Base-by-base conservation (phyloP, 1,140 invertebrate genomes). In the Pseudomyrmex pallidus region DNA sequence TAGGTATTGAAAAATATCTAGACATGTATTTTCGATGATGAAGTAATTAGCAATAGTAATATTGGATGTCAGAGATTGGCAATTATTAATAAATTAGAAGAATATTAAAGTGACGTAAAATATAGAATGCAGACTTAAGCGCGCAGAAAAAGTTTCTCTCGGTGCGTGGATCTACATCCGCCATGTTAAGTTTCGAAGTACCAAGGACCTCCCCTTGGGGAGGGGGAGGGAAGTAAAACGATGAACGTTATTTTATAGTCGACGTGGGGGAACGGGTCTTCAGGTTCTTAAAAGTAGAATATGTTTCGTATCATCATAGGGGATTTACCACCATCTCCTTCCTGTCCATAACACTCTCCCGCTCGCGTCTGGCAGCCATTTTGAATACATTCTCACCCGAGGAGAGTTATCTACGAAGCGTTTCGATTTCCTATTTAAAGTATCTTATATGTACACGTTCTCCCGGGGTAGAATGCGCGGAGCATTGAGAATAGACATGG, bases 191-290 rank as follows among this genome's bases (percentile, higher is more conserved):
- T 67, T 83, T 85, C 61, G 74, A 76, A 74, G 80, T 25, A 74
- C 85, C 74, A 61, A 86, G 85, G 85, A 90, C 35, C 35, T 35
- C 35, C 35, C 5, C 5, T 35, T 35, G 35, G 7, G 35, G 35
- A 35, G 35, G 5, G 0, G 35, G 35, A 35, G 35, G 92, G 74
- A 90, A 88, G 68, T 78, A 86, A 83, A 84, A 85, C 92, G 93
- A 94, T 94, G 93, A 94, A 94, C 94, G 94, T 94, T 94, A 94
- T 94, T 94, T 94, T 94, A 94, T 92, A 92, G 93, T 88, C 89
- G 84, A 61, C 54, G 76, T 61, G 82, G 83, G 90, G 87, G 86
- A 89, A 89, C 85, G 25, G 80, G 87, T 85, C 90, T 87, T 85
- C 83, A 83, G 56, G 78, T 88, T 90, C 91, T 93, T 93, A 91